phyloP scores from a whole-genome alignment of 1,140 invertebrate species.

The Argopecten irradians region DNA sequence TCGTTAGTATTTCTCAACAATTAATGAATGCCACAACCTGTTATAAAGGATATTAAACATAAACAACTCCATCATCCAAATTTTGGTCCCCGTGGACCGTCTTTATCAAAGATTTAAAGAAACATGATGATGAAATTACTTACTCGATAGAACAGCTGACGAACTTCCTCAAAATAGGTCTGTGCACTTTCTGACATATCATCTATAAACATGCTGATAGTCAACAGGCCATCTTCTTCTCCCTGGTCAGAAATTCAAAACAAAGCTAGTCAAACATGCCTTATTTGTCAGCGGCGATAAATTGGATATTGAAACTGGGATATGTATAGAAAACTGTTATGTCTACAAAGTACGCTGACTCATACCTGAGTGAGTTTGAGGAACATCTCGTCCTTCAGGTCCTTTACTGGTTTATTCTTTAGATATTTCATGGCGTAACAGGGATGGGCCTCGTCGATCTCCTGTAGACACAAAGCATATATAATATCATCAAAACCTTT shows the following conservation, averaged over 20 bases:
- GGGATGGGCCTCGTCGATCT: constrained; percentile 89
- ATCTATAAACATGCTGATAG: constrained; percentile 73
- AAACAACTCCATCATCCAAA: background rate
- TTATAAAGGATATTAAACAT: background rate
- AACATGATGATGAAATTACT: constrained; percentile 37
- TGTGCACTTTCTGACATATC: constrained; percentile 78
- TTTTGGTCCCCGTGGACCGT: no score
- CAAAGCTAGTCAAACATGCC: background rate
- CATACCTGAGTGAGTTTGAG: constrained; percentile 77
- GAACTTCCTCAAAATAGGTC: constrained; percentile 93
- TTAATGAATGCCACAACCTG: background rate
- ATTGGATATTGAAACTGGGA: no score
- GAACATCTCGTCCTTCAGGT: constrained; percentile 93
- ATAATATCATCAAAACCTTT: background rate
- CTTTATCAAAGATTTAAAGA: background rate
- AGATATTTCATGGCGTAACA: constrained; percentile 94
- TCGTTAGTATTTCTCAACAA: background rate
- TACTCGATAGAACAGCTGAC: constrained; percentile 90
- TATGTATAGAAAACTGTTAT: no score
- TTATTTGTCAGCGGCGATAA: no score
- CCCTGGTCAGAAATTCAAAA: constrained; percentile 78
- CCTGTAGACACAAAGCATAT: constrained; percentile 70
- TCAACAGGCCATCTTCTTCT: constrained; percentile 91
- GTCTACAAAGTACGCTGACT: background rate
- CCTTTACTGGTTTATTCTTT: constrained; percentile 94